A percentile compares a stretch with the other conserved stretches of the same genome.
These are phyloP conservation scores for Cricetomys ansorgei DNA, from an alignment of 2,113 vertebrate genomes.

Conservation along the genomic window DNA sequence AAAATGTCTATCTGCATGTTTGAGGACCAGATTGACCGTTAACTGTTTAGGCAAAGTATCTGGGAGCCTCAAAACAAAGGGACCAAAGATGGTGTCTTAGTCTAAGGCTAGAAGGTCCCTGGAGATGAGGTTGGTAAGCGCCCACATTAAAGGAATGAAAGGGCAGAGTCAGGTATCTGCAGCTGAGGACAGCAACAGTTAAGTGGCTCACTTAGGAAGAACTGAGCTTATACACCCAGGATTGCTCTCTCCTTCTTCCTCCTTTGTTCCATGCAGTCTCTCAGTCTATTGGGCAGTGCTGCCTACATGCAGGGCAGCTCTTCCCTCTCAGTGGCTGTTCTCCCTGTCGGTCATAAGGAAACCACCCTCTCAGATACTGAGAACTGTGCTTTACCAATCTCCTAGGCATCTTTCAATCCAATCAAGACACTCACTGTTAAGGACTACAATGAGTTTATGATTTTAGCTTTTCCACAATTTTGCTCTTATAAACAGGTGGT, in stretches of 20 bases:
- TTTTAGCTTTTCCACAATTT: background rate
- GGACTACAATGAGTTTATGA: background rate
- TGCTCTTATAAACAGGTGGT: background rate
- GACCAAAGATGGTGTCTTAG: background rate
- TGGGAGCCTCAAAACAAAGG: background rate
- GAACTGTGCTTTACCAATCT: background rate
- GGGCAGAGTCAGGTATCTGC: background rate
- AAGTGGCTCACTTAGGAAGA: background rate
- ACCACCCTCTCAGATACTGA: background rate
- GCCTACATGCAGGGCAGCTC: too few species aligned
- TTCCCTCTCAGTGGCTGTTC: background rate
- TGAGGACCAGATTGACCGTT: background rate
- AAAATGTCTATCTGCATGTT: background rate
- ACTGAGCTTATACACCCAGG: background rate
- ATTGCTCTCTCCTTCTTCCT: background rate
- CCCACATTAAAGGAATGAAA: background rate
- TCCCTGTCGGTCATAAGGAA: too few species aligned
- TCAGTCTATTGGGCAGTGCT: too few species aligned
- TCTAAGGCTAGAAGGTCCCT: background rate
- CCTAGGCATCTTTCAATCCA: background rate
- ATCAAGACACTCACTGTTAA: background rate
- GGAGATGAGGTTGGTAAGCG: background rate
- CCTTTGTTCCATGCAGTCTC: too few species aligned
- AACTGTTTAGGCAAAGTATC: background rate
- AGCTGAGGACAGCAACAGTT: background rate